Base-by-base conservation (phyloP, 2,888 invertebrate genomes). In the Drosophila neotestacea region DNA sequence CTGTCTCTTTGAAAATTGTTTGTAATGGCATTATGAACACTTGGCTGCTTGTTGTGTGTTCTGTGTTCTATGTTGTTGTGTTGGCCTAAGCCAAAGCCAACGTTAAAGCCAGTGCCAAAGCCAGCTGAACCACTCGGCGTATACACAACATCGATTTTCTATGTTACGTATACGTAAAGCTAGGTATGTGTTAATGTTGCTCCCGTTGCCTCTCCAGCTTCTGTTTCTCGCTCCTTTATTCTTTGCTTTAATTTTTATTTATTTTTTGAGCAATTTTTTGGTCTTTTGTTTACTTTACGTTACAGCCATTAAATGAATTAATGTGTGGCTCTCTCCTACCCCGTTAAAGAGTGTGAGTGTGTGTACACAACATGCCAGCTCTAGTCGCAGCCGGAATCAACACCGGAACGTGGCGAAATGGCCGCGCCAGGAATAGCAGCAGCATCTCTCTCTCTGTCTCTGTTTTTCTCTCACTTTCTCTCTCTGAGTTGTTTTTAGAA, bases 1-100 rank as follows among this genome's bases (percentile, higher is more conserved):
- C 67, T 60, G 60, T 72, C 63, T 61, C 78, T 83, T 83, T 77
- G 74, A 77, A 80, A 81, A 75, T 77, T 81, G 72, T 62, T 79
- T 66, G 60, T 85, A 78, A 83, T 81, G 79, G 72, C 70, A 87
- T 84, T 84, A 84, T 85, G 73, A 76, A 87, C 83, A 84, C 82
- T 74, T 69, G 76, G 79, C 56, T 85, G 83, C 69, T 59, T 65
- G 50, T 56, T 62, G 30, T 59, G 11, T 7, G 16, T 11, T 13
- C 6, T 30, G 4, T 30, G 30, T 30, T 32, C 6, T 13, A 11
- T 13, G 11, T 9, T 60, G 60, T 61, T 61, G 36, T 44, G 52
- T 16, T 50, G 65, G 65, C 58, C 68, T 62, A 60, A 59, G 63
- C 52, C 52, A 51, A 10, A 42, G 48, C 39, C 61, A 44, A 36